Evolutionary conservation across 2,888 invertebrate species (phyloP), one percentile per base, ranked within the genome.

Genomic region (Neoitamus cyanurus): DNA sequence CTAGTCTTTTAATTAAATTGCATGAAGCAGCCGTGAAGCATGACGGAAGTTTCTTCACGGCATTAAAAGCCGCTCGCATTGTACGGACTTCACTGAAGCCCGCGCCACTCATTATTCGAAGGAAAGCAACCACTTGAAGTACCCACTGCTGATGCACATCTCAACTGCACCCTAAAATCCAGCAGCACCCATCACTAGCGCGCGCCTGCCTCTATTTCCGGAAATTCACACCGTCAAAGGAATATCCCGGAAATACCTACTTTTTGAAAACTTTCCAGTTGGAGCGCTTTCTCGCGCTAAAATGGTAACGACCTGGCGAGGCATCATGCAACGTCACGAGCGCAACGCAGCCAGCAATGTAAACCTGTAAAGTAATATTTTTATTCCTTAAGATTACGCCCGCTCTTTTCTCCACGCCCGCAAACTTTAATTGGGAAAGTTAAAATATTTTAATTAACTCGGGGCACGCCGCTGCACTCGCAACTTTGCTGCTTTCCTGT

Each of bases 401-500:
- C 42, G 42, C 42, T 20, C 28, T 13, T 75, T 75, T 75, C 13
- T 31, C 28, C 36, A 20, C 20, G 58, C 58, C 58, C 15, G 25
- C 11, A 75, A 75, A 75, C 42, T 75, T 75, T 75, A 75, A 75
- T 75, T 75, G 75, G 75, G 75, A 75, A 75, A 75, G 75, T 75
- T 75, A 34, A 42, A 42, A n/a, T 42, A 75, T 75, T 75, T 75
- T 42, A 75, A 75, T 75, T 75, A 75, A 75, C 75, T 42, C 46
- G 20, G 42, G 42, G 42, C 42, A 75, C 25, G 37, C 42, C n/a
- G 30, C 70, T 34, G 30, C 70, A 34, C 70, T 70, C 30, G 25
- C 30, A 34, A 70, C 31, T 34, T 70, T 30, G 70, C 30, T n/a
- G 15, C 28, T 25, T 70, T 70, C 69, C 48, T 20, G 48, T 48